Evolutionary conservation across 1,140 invertebrate species (phyloP), one percentile per base, ranked within the genome.

Genomic region (Dendrolimus punctatus): DNA sequence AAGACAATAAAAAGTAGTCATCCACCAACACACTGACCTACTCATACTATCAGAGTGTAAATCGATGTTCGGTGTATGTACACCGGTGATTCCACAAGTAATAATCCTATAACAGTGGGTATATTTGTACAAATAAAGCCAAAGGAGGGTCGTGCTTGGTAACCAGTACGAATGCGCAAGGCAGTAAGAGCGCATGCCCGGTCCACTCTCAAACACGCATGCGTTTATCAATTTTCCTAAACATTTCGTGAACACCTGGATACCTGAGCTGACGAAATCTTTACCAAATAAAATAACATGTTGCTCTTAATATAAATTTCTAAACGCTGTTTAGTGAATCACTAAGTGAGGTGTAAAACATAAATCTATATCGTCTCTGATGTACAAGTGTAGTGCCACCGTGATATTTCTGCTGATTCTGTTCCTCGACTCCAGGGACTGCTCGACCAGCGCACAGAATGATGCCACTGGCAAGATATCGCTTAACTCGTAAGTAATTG

Each of bases 401-500:
- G 62, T 78, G 49, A 74, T 76, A 51, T 55, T 85, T 51, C 58
- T 83, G 52, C 59, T 85, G 49, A 54, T 84, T 42, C 52, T 80
- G 59, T 76, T 68, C 60, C 64, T 82, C 57, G 73, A 80, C 53
- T 77, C 71, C 63, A 73, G 68, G 66, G 66, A 85, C 59, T 82
- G 77, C 57, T 72, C 75, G 38, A 73, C 71, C 42, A 82, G 68
- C 58, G 62, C 67, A 60, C 79, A 85, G 58, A 66, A 84, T 80
- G 80, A 81, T 52, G 66, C 68, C 51, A 49, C 58, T 53, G 68
- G 51, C 50, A 83, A 76, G 61, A 78, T 85, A 68, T 73, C 76
- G 54, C 71, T 85, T 55, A 85, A 81, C 61, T 74, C 79, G 80
- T 84, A 74, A 80, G 81, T 75, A 3, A 23, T 23, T 23, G 23